Evolutionary conservation across 2,113 vertebrate genomes (phyloP), one percentile per base, ranked within the genome.

Genomic region (Apteryx mantelli): DNA sequence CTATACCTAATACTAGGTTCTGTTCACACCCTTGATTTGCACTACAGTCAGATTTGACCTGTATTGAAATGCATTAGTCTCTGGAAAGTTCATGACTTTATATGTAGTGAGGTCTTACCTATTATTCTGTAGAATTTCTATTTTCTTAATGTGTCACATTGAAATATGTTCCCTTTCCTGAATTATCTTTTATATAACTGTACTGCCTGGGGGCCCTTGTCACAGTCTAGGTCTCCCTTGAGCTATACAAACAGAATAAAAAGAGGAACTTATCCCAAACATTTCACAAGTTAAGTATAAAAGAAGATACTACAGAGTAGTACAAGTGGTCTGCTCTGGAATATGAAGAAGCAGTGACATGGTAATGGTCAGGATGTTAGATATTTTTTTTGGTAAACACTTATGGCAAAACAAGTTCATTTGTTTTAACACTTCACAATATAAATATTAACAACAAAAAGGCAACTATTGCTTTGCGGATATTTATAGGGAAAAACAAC

Each of bases 181-280:
- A 52, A 34, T 34, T 87, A n/a, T 17, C 19, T 91, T 89, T 92
- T 84, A 64, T 42, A 60, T 40, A 78, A 64, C 60, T 82, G 34
- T 60, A 56, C 28, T 82, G 79, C 82, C 40, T 78, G 40, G 40
- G 15, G 91, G 30, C 14, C 44, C 34, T 66, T 93, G 76, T 86
- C 55, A 81, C 34, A 70, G 17, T 9, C 30, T 63, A 38, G 78
- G 64, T 66, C 44, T 88, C 82, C 76, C 73, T 58, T 86, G 40
- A 92, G 91, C 63, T 48, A 30, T 78, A 70, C 44, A 80, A 93
- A 83, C 5, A 15, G 76, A 92, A 81, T 38, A 86, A 80, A 93
- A 86, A 56, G 9, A 56, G 42, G 9, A 95, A 86, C 24, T 69
- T 81, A 63, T 11, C 55, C 58, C 44, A 63, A 34, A 53, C 6